phyloP scores from a whole-genome alignment of 2,113 vertebrate species.

The Semicossyphus pulcher region DNA sequence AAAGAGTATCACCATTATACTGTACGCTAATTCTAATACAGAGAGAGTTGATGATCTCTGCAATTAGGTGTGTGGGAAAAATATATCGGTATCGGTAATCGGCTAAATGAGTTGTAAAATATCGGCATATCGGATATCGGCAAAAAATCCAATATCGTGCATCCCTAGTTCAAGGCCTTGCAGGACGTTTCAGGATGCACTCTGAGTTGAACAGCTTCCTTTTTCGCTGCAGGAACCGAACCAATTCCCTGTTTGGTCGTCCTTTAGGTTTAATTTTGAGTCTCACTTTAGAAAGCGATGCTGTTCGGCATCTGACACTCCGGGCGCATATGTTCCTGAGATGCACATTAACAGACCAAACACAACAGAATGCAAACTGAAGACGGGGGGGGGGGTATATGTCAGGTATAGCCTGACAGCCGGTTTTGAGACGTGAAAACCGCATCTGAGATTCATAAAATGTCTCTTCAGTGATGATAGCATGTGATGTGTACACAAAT shows the following conservation, averaged over 20 bases:
- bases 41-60: too few relatives aligned
- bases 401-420: neutral
- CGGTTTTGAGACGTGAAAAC: neutral
- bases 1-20: too few relatives aligned
- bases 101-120: too few relatives aligned
- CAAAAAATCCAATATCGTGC: too few relatives aligned
- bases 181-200: slow-evolving; percentile 17
- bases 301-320: slow-evolving; percentile 22
- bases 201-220: slow-evolving; percentile 5
- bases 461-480: neutral
- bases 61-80: too few relatives aligned
- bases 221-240: slow-evolving; percentile 24
- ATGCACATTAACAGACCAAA: slow-evolving; percentile 11
- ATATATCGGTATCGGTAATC: too few relatives aligned
- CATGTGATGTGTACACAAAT: neutral
- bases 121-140: too few relatives aligned
- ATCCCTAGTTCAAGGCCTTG: too few relatives aligned
- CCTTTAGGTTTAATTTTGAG: slow-evolving; percentile 15
- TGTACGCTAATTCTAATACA: too few relatives aligned
- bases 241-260: neutral
- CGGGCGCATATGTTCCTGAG: neutral
- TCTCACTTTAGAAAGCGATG: neutral
- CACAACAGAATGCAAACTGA: neutral
- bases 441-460: neutral
- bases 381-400: neutral